Base-by-base conservation (phyloP, 2,888 invertebrate genomes). In the Nemapogon koenigi region DNA sequence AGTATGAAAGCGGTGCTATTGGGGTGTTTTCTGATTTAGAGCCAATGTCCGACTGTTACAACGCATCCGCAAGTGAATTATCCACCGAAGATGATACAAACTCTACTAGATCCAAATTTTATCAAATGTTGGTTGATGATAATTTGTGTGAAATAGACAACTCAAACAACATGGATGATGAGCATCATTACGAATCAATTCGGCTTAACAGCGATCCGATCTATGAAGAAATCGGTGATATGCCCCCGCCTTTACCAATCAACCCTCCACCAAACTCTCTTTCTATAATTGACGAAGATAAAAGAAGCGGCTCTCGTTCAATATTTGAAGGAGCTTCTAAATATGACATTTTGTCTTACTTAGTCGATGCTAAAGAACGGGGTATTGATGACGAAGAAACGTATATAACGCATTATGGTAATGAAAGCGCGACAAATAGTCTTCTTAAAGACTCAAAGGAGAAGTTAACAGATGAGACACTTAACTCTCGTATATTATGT, bases 281-380 rank as follows among this genome's bases (percentile, higher is more conserved):
- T 15, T 83, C 86, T 47, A 82, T 87, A 33, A 62, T 84, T 44
- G 85, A 90, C 40, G 82, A 89, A 46, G 89, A 88, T 38, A 87
- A 88, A 57, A 88, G 89, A 55, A 71, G 64, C 53, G 86, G 82
- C 44, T 84, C 83, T 33, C 81, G 84, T 46, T 88, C 88, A 33
- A 88, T 88, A 56, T 89, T 91, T 70, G 86, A 89, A 70, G 87
- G 91, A 36, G 90, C 90, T 41, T 91, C 92, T 10, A 93, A 93
- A 61, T 92, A 93, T 53, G 94, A 95, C 55, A 91, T 95, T 51
- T 79, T 95, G 36, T 92, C 90, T 42, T 94, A 94, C 57, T 78
- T 95, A 45, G 93, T 94, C 43, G 93, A 92, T 61, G 90, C 92
- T 42, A 90, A 90, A 69, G 89, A 89, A 62, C 79, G 88, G 45